phyloP scores from a whole-genome alignment of 2,797 vertebrate genomes.

The Phrynocephalus guinanensis region DNA sequence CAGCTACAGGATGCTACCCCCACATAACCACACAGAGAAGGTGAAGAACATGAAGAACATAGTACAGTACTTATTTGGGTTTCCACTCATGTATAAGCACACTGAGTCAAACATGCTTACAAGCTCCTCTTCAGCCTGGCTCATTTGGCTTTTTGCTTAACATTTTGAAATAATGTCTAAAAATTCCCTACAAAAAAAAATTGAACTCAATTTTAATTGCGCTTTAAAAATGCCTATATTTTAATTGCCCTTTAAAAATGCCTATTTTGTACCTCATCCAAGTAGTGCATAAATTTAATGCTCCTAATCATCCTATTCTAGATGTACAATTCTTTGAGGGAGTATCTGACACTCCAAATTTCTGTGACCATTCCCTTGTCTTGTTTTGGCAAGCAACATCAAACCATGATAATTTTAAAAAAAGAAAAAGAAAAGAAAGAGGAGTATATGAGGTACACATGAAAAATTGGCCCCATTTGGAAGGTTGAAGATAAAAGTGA shows the following conservation, averaged over 20 bases:
- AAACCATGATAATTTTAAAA: not conserved
- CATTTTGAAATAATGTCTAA: not conserved
- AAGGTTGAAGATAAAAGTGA: not conserved
- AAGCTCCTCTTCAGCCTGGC: too few relatives aligned
- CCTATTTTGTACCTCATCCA: not conserved
- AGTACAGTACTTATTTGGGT: too few relatives aligned
- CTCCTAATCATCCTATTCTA: not conserved
- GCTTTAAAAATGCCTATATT: not conserved
- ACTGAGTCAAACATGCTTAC: too few relatives aligned
- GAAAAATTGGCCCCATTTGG: not conserved
- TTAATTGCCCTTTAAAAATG: not conserved
- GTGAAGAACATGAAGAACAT: too few relatives aligned
- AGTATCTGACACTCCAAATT: not conserved
- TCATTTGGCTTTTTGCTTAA: not conserved
- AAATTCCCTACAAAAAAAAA: not conserved
- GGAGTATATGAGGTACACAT: not conserved
- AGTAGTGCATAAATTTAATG: not conserved
- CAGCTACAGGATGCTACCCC: too few relatives aligned
- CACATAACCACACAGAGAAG: too few relatives aligned
- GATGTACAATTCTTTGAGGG: not conserved
- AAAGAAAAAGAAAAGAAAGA: not conserved
- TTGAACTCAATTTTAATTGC: too few relatives aligned
- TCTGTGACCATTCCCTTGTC: not conserved
- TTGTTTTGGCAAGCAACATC: not conserved
- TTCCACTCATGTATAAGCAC: too few relatives aligned